Evolutionary conservation across 1,140 invertebrate genomes (phyloP).

Genomic region (Conus ventricosus): DNA sequence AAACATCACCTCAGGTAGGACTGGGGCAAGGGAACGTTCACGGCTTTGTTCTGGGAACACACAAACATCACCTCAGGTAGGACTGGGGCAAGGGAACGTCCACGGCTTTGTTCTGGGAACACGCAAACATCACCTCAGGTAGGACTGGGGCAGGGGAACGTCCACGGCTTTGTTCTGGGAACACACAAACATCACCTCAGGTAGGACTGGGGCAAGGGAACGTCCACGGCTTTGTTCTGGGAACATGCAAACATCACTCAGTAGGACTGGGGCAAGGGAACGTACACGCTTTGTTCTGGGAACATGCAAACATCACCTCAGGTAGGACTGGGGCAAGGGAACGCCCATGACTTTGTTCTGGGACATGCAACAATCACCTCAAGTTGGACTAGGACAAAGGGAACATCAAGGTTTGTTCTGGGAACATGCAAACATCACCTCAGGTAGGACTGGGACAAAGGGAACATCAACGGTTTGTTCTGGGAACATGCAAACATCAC

Average conservation of each 20-base stretch:
- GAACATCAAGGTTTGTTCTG: not conserved
- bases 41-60: not conserved
- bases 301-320: not conserved
- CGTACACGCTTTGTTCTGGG: not conserved
- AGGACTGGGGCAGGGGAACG: not conserved
- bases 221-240: no score
- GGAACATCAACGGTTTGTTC: no score
- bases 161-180: not conserved
- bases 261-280: constrained; percentile 25
- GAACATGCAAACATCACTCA: not conserved
- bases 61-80: constrained; percentile 10
- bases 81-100: constrained; percentile 20
- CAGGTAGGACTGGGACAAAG: no score
- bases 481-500: no score
- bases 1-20: constrained; percentile 21
- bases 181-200: no score
- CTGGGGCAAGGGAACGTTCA: constrained; percentile 24
- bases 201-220: no score
- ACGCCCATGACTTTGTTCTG: not conserved
- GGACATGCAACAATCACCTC: not conserved
- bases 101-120: not conserved
- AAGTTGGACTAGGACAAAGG: not conserved
- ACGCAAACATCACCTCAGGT: not conserved
- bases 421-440: no score
- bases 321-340: constrained; percentile 25